Evolutionary conservation across 2,797 vertebrate genomes (phyloP).

Genomic region (Adelosebastes latens): DNA sequence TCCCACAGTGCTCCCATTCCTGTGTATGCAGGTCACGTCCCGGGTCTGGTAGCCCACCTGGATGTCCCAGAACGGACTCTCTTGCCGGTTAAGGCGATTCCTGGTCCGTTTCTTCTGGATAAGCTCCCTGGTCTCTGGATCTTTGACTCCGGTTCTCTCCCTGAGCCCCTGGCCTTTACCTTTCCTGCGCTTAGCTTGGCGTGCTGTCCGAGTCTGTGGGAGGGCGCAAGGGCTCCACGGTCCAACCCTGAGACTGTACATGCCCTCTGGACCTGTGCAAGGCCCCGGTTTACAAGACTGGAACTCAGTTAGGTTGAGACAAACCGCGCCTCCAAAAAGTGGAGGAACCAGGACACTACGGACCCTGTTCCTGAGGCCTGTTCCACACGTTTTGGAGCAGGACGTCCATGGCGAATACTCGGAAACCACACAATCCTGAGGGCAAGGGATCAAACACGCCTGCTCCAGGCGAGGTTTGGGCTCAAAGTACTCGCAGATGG

Average conservation of each 20-base stretch:
- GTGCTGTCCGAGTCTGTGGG: constrained; percentile 79
- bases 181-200: constrained; percentile 86
- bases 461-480: constrained; percentile 94
- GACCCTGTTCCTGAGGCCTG: constrained; percentile 90
- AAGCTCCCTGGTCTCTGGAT: constrained; percentile 92
- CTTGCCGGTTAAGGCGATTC: constrained; percentile 93
- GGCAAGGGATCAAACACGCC: constrained; percentile 96
- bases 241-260: constrained; percentile 89
- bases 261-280: constrained; percentile 86
- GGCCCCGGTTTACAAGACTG: constrained; percentile 88
- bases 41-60: constrained; percentile 95
- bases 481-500: constrained; percentile 97
- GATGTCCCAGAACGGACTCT: constrained; percentile 94
- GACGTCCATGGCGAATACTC: constrained; percentile 93
- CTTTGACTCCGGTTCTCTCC: constrained; percentile 83
- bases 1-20: constrained; percentile 87
- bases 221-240: constrained; percentile 87
- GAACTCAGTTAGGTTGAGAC: constrained; percentile 95
- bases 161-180: constrained; percentile 83
- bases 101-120: constrained; percentile 95
- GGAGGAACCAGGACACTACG: constrained; percentile 91
- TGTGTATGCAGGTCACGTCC: constrained; percentile 90
- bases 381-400: constrained; percentile 94
- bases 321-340: constrained; percentile 88
- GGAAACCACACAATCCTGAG: constrained; percentile 92